Base-by-base conservation (phyloP, 1,140 invertebrate species). In the Phortica variegata region DNA sequence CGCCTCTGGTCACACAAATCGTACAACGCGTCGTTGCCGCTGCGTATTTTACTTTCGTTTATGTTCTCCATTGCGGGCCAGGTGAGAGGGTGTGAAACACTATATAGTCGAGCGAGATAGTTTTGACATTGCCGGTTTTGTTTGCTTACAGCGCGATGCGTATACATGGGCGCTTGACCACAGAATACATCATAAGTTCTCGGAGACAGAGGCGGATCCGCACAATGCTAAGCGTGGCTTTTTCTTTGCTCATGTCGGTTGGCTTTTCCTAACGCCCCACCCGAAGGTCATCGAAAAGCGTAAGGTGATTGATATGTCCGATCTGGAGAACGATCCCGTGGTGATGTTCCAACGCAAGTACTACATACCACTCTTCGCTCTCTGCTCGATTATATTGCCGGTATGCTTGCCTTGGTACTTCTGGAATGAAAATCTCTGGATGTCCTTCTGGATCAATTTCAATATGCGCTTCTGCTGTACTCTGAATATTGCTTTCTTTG, bases 401-500 rank as follows among this genome's bases (percentile, higher is more conserved):
- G 86, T 93, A 0, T 52, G 73, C 52, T 77, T 95, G 45, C 93
- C 94, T 0, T 85, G 84, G 48, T 87, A 88, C 62, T 85, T 85
- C 49, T 97, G 93, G 93, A 80, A 84, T 31, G 95, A 98, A 77
- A 80, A 79, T 3, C 58, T 90, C 3, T 83, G 84, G 76, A 85
- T 83, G 58, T 87, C 90, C 2, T 93, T 93, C 70, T 90, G 91
- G 77, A 83, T 95, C 2, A 86, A 87, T 52, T 91, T 89, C 56
- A 85, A 93, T 36, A 82, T 87, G 46, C 81, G 94, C 18, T 97
- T 95, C 75, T 85, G 84, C 34, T 79, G 87, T 20, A 91, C 86
- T 0, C 80, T 97, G 0, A 93, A 98, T 70, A 87, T 90, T 51
- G 95, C 93, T 1, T 97, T 93, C 83, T 86, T 88, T 51, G 93